Evolutionary conservation across 2,888 invertebrate species (phyloP).

Genomic region (Reticulitermes lucifugus): DNA sequence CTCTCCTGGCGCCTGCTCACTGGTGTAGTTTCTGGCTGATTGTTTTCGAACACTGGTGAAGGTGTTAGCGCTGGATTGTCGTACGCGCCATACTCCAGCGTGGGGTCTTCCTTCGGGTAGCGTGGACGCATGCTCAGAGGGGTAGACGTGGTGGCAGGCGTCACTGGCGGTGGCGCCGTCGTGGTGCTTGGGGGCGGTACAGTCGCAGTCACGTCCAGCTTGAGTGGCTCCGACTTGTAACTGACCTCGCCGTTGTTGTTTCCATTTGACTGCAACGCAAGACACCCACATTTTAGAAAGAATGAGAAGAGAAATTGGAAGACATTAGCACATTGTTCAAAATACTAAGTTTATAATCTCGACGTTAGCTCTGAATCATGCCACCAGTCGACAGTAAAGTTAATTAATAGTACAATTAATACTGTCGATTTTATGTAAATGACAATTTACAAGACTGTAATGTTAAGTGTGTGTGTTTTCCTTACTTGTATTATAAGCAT

Average conservation of each 20-base stretch:
- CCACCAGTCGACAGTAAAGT: too few species aligned
- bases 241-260: not conserved
- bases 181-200: conserved; percentile 17
- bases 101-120: conserved; percentile 47
- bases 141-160: conserved; percentile 43
- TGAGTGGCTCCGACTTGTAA: conserved; percentile 12
- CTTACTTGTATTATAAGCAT: too few species aligned
- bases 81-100: conserved; percentile 49
- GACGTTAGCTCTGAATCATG: too few species aligned
- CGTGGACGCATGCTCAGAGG: conserved; percentile 37
- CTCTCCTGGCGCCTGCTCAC: conserved; percentile 23
- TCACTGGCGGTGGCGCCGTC: conserved; percentile 9
- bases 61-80: conserved; percentile 49
- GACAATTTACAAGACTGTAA: too few species aligned
- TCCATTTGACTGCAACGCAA: not conserved
- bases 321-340: too few species aligned
- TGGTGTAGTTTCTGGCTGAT: not conserved
- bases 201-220: conserved; percentile 1
- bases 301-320: too few species aligned
- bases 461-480: too few species aligned
- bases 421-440: too few species aligned
- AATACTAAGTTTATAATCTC: too few species aligned
- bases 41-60: conserved; percentile 43
- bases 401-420: too few species aligned
- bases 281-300: too few species aligned